Conservation (phyloP, 2,888 invertebrate genomes). For the Athrips mouffetella region DNA sequence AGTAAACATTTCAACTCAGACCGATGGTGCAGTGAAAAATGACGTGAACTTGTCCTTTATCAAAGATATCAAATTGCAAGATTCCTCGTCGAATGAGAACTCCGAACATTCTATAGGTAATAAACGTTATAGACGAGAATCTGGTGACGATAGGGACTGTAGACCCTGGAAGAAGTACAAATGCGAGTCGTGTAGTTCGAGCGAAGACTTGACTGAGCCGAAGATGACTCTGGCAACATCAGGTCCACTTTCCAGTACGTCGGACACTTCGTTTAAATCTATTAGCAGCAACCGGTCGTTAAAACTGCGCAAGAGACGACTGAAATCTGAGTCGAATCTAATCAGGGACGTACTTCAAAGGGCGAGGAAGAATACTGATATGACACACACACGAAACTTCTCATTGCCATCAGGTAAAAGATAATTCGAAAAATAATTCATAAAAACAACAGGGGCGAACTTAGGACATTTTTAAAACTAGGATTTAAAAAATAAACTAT, state of each 20-base stretch:
- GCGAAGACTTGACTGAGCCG: slow-evolving; percentile 43
- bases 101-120: slow-evolving; percentile 40
- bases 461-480: too few species aligned
- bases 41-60: slow-evolving; percentile 53
- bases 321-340: slow-evolving; percentile 58
- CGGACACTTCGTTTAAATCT: slow-evolving; percentile 65
- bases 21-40: slow-evolving; percentile 37
- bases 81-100: slow-evolving; percentile 44
- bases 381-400: slow-evolving; percentile 20
- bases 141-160: slow-evolving; percentile 43
- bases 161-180: slow-evolving; percentile 59
- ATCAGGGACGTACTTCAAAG: slow-evolving; percentile 54
- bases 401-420: background rate
- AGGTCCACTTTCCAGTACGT: slow-evolving; percentile 48
- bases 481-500: too few species aligned
- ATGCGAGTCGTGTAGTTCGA: slow-evolving; percentile 48
- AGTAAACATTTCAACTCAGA: slow-evolving; percentile 50
- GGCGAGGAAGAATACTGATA: slow-evolving; percentile 43
- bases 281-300: slow-evolving; percentile 56
- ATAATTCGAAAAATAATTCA: slow-evolving; percentile 38
- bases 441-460: too few species aligned
- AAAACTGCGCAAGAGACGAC: slow-evolving; percentile 58
- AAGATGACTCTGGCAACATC: slow-evolving; percentile 33
- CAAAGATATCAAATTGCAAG: slow-evolving; percentile 47
- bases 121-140: slow-evolving; percentile 54